These are phyloP conservation scores for Eretmochelys imbricata DNA, from an alignment of 2,113 vertebrate genomes.

Conservation along the genomic window DNA sequence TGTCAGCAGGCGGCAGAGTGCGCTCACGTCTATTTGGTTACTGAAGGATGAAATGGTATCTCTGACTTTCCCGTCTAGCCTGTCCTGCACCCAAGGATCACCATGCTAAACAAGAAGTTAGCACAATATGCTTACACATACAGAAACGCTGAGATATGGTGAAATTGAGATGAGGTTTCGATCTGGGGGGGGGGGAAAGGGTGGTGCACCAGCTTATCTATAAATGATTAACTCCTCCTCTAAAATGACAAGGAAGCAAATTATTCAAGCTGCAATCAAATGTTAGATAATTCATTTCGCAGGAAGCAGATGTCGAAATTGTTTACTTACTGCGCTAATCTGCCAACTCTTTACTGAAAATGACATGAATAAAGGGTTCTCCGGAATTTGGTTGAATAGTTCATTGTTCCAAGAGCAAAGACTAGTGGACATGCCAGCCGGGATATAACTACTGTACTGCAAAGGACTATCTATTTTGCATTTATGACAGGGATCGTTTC, in stretches of 20 bases:
- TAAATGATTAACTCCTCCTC: constrained; percentile 47
- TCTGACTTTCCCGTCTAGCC: not conserved
- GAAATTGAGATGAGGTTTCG: rapidly evolving
- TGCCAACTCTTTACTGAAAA: constrained; percentile 27
- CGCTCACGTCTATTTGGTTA: rapidly evolving
- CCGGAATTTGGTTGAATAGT: not conserved
- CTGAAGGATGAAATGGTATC: rapidly evolving
- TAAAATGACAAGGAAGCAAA: not conserved
- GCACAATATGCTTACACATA: rapidly evolving
- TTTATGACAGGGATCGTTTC: not conserved
- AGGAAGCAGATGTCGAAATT: constrained; percentile 59
- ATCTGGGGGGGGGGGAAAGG: not conserved
- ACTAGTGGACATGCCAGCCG: too few relatives aligned
- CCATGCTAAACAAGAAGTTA: not conserved
- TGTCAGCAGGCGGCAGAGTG: not conserved
- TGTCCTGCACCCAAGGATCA: rapidly evolving
- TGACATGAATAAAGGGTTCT: not conserved
- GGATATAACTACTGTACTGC: not conserved
- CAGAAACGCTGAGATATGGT: not conserved
- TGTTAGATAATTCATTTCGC: not conserved
- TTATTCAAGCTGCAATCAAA: not conserved
- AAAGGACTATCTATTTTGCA: too few relatives aligned
- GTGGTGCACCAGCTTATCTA: not conserved
- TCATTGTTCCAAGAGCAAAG: rapidly evolving
- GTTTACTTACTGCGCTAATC: not conserved